Conservation (phyloP, 2,888 invertebrate species). For the Thereva nobilitata region DNA sequence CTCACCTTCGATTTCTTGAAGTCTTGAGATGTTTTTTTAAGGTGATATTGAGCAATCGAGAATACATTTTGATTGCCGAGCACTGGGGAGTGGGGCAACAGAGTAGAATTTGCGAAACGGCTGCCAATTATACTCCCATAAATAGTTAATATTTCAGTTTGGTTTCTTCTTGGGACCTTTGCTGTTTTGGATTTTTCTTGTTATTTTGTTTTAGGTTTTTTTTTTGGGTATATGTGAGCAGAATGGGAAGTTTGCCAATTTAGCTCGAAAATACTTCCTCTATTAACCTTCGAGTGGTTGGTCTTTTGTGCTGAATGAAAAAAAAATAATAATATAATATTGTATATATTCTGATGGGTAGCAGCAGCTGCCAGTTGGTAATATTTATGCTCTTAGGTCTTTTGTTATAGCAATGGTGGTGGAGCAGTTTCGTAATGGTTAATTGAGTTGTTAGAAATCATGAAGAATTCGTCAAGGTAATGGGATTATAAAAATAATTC, state of each 20-base stretch:
- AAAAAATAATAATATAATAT: background rate
- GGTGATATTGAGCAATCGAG: slow-evolving; percentile 26
- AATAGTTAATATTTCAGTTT: background rate
- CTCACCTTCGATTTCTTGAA: slow-evolving; percentile 16
- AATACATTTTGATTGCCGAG: slow-evolving; percentile 8
- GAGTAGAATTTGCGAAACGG: slow-evolving; percentile 30
- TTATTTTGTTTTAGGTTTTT: too few relatives aligned
- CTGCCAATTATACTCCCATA: slow-evolving; percentile 22
- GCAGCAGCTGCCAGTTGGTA: too few relatives aligned
- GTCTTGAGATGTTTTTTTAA: slow-evolving; percentile 20
- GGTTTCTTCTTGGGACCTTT: too few relatives aligned
- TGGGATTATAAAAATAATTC: slow-evolving; percentile 9
- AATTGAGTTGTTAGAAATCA: slow-evolving; percentile 5
- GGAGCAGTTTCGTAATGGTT: background rate
- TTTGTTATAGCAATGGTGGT: too few relatives aligned
- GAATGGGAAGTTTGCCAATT: slow-evolving; percentile 21
- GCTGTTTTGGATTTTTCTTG: too few relatives aligned
- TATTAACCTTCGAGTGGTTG: slow-evolving; percentile 1
- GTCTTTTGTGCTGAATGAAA: background rate
- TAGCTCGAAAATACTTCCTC: slow-evolving; percentile 1
- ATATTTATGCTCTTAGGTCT: too few relatives aligned
- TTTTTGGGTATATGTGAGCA: background rate
- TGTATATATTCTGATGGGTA: too few relatives aligned
- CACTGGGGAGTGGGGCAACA: background rate
- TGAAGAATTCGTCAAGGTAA: slow-evolving; percentile 13